These are phyloP conservation scores for Allygus modestus DNA, from an alignment of 2,888 invertebrate species.

Conservation along the genomic window DNA sequence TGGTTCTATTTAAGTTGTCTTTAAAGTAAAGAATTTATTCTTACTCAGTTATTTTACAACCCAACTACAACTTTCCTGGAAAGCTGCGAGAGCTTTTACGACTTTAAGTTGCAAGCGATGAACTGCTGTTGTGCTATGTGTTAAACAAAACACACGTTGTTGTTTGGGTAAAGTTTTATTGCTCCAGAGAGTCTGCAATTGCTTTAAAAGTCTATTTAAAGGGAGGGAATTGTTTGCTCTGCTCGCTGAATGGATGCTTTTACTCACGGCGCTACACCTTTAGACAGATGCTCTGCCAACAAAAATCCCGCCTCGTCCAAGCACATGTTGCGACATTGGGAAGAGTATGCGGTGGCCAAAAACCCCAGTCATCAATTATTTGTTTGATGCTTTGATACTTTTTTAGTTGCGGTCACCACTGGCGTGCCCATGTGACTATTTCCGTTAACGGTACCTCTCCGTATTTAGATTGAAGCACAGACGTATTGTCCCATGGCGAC, in stretches of 20 bases:
- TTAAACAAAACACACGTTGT: neutral
- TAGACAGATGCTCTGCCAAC: neutral
- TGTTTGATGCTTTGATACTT: too few species aligned
- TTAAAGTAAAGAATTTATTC: too few species aligned
- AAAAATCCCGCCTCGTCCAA: neutral
- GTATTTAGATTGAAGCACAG: too few species aligned
- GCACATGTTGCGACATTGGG: neutral
- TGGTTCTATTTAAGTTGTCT: too few species aligned
- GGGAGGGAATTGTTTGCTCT: neutral
- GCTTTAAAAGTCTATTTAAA: neutral
- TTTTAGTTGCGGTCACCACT: too few species aligned
- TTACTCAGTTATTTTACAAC: too few species aligned
- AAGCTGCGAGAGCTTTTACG: neutral
- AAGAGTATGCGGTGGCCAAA: too few species aligned
- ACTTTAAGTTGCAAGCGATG: neutral
- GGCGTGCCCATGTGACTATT: too few species aligned
- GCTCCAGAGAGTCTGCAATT: neutral
- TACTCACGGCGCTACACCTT: conserved; percentile 6
- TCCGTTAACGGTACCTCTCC: too few species aligned
- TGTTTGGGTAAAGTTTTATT: neutral
- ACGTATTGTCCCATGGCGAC: too few species aligned
- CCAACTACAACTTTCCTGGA: too few species aligned
- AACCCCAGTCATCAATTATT: too few species aligned
- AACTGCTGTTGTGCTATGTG: conserved; percentile 1
- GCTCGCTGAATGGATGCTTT: neutral